Evolutionary conservation across 92 coral and sea anemone genomes (phyloP), one percentile per base, ranked within the genome.

Genomic region (Umimayanthus chanpuru): DNA sequence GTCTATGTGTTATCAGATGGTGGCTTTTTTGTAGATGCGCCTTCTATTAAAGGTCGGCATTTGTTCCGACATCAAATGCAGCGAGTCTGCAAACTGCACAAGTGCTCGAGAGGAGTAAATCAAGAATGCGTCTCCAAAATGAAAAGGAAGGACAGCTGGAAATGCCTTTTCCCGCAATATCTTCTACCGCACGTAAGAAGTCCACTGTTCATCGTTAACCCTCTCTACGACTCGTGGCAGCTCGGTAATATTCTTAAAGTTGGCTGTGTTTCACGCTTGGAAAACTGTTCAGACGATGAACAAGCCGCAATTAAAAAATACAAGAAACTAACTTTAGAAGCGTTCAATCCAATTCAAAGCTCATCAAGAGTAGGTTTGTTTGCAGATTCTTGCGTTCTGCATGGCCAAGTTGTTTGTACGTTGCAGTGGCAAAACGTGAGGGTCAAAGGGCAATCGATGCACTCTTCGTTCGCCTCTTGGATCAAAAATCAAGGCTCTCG

Each of bases 151-250:
- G 85, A 89, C n/a, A 79, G 73, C 10, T 95, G 98, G 98, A 92
- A 92, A 44, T 95, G 98, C 43, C 78, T 95, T 36, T 95, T 95
- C 77, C 98, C 98, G 2, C 91, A 93, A 30, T 86, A 93, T 72
- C 93, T 95, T 76, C 81, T 92, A 40, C 77, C 77, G 26, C 92
- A 83, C 77, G 92, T 95, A 12, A 79, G 92, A 39, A 88, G 88
- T 9, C 91, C 90, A n/a, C 84, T 93, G 79, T 95, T 89, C 77
- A 80, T 95, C 16, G 88, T 95, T 23, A 93, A 93, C 67, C 96
- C 98, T 26, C 88, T 95, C 26, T 90, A 92, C 86, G 98, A 95
- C 82, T 93, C 98, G 10, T 95, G 98, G 98, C 98, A 95, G 89
- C 81, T 95, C 44, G 92, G 88, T 9, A 89, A 93, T 73, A 88